phyloP scores from a whole-genome alignment of 2,113 vertebrate genomes.

The Acrocephalus kingi region DNA sequence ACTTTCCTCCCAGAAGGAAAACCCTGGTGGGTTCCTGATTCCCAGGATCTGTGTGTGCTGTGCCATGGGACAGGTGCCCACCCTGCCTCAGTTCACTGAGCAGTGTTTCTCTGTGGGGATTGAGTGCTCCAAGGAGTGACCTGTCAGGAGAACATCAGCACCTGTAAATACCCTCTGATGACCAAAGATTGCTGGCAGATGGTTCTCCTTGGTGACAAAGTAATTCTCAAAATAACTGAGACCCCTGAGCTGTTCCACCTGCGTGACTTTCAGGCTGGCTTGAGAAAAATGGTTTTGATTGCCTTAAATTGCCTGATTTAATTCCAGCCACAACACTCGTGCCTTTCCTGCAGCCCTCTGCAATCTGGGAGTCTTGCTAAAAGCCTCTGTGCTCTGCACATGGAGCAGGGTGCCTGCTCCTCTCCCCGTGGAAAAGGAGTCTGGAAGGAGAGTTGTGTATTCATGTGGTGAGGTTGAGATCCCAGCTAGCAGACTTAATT shows the following conservation, averaged over 20 bases:
- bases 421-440: background rate
- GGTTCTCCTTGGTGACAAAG: background rate
- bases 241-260: background rate
- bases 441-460: background rate
- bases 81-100: background rate
- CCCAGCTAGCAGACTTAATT: background rate
- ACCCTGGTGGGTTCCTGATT: background rate
- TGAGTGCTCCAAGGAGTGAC: background rate
- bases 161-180: background rate
- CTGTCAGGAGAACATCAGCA: background rate
- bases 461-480: background rate
- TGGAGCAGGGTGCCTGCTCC: background rate
- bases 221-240: conserved; percentile 2
- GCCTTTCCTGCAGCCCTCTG: background rate
- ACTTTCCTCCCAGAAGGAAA: background rate
- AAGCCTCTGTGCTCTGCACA: background rate
- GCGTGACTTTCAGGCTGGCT: background rate
- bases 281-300: background rate
- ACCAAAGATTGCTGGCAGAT: background rate
- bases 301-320: background rate
- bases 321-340: background rate
- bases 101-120: background rate
- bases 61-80: background rate
- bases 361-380: background rate
- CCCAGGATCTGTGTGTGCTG: background rate